Conservation (phyloP, 1,140 invertebrate species). For the Sarcophaga peregrina region DNA sequence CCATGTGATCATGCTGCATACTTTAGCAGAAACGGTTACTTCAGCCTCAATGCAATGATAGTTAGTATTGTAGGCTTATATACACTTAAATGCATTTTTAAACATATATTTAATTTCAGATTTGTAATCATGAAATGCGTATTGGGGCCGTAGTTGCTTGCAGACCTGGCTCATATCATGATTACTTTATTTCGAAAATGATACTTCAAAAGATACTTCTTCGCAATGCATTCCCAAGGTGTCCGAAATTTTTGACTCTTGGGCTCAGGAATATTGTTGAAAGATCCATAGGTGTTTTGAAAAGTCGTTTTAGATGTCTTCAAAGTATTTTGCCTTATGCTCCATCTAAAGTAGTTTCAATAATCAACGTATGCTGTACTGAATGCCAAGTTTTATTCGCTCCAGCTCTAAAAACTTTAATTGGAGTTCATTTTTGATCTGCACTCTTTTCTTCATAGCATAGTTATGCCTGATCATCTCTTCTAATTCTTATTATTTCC, state of each 20-base stretch:
- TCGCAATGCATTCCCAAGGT: not conserved
- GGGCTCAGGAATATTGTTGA: constrained; percentile 7
- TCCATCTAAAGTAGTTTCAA: not conserved
- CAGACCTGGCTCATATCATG: constrained; percentile 6
- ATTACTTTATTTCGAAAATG: constrained; percentile 12
- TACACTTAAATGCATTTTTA: no score
- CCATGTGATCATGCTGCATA: not conserved
- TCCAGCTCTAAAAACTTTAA: not conserved
- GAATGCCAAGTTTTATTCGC: not conserved
- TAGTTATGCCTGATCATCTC: not conserved
- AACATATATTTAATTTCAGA: constrained; percentile 6
- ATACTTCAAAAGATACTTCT: not conserved
- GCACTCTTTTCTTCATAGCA: not conserved
- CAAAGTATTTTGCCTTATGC: not conserved
- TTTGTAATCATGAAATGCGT: not conserved
- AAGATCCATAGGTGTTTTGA: not conserved
- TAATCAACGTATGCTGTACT: constrained; percentile 9
- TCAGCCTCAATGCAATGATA: not conserved
- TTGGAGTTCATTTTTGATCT: not conserved
- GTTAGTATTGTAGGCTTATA: not conserved
- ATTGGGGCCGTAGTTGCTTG: not conserved
- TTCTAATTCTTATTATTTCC: not conserved
- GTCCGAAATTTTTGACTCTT: not conserved
- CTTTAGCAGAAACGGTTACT: not conserved
- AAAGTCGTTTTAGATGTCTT: no score